A percentile compares a stretch with the other conserved stretches of the same genome.
Evolutionary conservation across 2,797 vertebrate genomes (phyloP).

Genomic region (Sternotherus odoratus): DNA sequence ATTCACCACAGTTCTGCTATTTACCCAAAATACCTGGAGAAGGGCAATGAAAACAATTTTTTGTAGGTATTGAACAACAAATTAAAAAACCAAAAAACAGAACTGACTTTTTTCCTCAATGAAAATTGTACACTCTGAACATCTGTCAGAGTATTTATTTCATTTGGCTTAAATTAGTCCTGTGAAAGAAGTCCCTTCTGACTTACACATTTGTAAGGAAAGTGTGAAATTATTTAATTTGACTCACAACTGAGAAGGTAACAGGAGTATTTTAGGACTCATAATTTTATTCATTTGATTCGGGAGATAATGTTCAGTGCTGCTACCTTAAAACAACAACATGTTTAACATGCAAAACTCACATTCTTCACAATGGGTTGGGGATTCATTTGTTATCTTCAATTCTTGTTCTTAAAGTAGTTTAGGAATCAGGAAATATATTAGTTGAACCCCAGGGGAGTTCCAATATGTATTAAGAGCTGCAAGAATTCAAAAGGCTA

Average conservation of each 20-base stretch:
- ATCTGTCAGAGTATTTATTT: not conserved
- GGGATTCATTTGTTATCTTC: constrained; percentile 55
- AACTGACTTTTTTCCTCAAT: not conserved
- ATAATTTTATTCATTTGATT: constrained; percentile 2
- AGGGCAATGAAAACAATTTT: not conserved
- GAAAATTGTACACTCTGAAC: not conserved
- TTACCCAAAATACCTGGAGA: not conserved
- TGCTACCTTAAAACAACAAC: constrained; percentile 24
- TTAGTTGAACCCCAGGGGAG: constrained; percentile 57
- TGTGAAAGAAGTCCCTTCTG: not conserved
- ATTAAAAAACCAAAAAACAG: not conserved
- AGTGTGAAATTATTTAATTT: constrained; percentile 30
- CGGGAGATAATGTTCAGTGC: not conserved
- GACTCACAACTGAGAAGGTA: not conserved
- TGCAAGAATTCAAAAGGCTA: constrained; percentile 33
- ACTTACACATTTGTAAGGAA: not conserved
- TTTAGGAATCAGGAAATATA: constrained; percentile 46
- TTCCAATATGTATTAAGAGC: constrained; percentile 28
- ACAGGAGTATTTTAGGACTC: not conserved
- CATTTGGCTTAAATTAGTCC: constrained; percentile 31
- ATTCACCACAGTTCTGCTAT: not conserved
- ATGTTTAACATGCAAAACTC: constrained; percentile 54
- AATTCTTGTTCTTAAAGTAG: constrained; percentile 50
- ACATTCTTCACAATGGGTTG: not conserved
- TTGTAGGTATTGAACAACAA: fast-evolving